phyloP scores from a whole-genome alignment of 2,888 invertebrate genomes.

The Lepetodrilus schrolli region DNA sequence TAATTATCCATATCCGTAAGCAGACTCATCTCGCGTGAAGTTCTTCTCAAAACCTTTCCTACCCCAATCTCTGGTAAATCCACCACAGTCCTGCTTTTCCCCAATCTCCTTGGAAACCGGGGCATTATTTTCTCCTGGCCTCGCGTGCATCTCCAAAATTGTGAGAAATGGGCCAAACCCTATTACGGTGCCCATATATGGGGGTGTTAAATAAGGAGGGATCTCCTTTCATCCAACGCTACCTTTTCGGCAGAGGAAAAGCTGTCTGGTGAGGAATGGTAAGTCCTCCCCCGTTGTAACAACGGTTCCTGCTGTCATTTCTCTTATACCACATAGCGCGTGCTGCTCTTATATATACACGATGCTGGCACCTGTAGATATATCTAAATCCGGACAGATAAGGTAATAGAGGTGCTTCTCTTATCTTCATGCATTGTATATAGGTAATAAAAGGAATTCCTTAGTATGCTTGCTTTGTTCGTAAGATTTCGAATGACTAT shows the following conservation, averaged over 20 bases:
- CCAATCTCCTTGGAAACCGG: background rate
- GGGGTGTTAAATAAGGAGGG: conserved; percentile 43
- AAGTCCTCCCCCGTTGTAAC: background rate
- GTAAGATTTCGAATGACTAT: too few species aligned
- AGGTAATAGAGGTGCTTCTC: too few species aligned
- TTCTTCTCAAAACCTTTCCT: background rate
- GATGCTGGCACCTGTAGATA: too few species aligned
- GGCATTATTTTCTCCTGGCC: conserved; percentile 2
- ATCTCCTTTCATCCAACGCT: conserved; percentile 33
- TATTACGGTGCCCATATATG: conserved; percentile 44
- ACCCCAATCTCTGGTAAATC: background rate
- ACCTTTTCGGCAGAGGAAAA: background rate
- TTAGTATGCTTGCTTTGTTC: too few species aligned
- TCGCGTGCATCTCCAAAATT: conserved; percentile 22
- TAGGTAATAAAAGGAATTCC: too few species aligned
- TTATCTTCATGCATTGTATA: too few species aligned
- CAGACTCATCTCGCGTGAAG: background rate
- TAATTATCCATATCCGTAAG: too few species aligned
- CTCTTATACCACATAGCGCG: too few species aligned
- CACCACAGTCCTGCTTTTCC: too few species aligned
- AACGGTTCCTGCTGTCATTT: too few species aligned
- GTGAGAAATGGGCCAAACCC: conserved; percentile 19
- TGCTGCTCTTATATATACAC: too few species aligned
- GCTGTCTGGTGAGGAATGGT: background rate
- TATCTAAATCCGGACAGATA: too few species aligned